These are phyloP conservation scores for Xestia xanthographa DNA, from an alignment of 2,888 invertebrate genomes.

Conservation along the genomic window DNA sequence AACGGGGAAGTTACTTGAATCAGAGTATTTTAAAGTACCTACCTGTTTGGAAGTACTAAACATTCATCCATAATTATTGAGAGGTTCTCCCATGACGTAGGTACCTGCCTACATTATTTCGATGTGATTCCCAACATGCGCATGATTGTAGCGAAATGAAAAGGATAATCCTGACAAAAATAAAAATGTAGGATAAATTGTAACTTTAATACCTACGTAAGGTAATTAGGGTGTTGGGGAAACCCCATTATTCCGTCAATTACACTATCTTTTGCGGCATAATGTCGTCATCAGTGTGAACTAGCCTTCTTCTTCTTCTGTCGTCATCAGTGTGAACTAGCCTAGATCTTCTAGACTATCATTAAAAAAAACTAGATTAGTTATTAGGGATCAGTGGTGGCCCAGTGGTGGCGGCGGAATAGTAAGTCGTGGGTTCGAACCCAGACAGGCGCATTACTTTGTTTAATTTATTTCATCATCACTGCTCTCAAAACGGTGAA, in stretches of 20 bases:
- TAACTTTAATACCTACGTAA: neutral
- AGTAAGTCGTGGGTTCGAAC: too few species aligned
- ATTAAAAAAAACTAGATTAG: too few species aligned
- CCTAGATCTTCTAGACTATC: neutral
- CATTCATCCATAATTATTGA: neutral
- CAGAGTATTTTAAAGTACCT: neutral
- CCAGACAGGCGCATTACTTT: too few species aligned
- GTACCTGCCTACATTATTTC: neutral
- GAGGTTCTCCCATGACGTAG: neutral
- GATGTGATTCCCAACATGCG: neutral
- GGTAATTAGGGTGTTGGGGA: neutral
- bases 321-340: too few species aligned
- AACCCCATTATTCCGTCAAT: neutral
- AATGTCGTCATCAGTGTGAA: neutral
- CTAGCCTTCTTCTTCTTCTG: too few species aligned
- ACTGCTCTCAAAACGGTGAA: too few species aligned
- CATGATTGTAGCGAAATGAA: neutral
- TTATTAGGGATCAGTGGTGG: too few species aligned
- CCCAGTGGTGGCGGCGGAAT: too few species aligned
- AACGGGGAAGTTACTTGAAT: neutral
- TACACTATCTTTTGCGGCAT: neutral
- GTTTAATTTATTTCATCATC: too few species aligned
- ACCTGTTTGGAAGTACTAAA: constrained; percentile 2
- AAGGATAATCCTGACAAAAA: neutral
- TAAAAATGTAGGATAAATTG: neutral